Percentiles rank a stretch among this genome's conserved stretches.
Evolutionary conservation across 35 echinoderm and acorn worm genomes (phyloP).

Genomic region (Anneissia japonica): DNA sequence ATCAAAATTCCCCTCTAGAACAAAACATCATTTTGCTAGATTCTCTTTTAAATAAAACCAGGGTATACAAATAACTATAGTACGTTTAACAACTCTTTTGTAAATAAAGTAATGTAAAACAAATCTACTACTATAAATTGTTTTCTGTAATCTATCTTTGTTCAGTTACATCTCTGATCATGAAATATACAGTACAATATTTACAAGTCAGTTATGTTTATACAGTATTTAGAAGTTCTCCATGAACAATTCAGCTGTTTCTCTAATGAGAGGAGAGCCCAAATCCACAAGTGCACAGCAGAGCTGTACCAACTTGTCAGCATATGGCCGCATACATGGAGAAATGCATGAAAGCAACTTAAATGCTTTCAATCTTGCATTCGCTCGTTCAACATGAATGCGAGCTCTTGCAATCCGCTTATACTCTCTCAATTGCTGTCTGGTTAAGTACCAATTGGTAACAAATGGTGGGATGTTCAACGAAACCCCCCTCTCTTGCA

Average conservation of each 20-base stretch:
- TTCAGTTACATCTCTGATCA: too few relatives aligned
- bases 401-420: conserved; percentile 16
- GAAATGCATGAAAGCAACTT: not conserved
- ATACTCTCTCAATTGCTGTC: not conserved
- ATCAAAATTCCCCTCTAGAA: too few relatives aligned
- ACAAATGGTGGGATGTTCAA: conserved; percentile 40
- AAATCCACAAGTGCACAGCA: conserved; percentile 15
- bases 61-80: too few relatives aligned
- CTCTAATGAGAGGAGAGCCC: not conserved
- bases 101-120: too few relatives aligned
- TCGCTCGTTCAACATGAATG: conserved; percentile 39
- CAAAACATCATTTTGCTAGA: too few relatives aligned
- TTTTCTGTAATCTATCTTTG: too few relatives aligned
- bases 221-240: too few relatives aligned
- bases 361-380: conserved; percentile 24
- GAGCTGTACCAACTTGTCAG: not conserved
- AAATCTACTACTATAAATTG: too few relatives aligned
- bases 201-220: too few relatives aligned
- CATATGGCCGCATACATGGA: not conserved
- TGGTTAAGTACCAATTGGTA: conserved; percentile 1
- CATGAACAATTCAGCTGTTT: not conserved
- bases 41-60: too few relatives aligned
- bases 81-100: too few relatives aligned
- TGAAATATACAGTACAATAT: too few relatives aligned
- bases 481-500: conserved; percentile 14